phyloP scores from a whole-genome alignment of 2,888 invertebrate species.

The Lumbricus terrestris region DNA sequence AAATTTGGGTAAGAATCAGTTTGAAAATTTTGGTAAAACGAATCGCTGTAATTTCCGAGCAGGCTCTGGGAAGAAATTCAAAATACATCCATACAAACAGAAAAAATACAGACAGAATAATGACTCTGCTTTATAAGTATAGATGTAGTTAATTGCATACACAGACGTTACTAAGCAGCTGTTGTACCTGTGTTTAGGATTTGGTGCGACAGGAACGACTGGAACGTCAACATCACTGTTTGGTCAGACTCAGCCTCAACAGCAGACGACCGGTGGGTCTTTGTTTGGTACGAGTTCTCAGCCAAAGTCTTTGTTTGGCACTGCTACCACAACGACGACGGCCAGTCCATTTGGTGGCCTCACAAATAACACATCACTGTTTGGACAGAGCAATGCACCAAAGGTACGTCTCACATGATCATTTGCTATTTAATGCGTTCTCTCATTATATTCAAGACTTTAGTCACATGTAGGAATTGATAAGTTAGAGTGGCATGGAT shows the following conservation, averaged over 20 bases:
- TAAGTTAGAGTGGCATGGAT: too few species aligned
- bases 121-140: neutral
- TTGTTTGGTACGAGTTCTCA: conserved; percentile 41
- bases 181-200: neutral
- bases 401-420: conserved; percentile 30
- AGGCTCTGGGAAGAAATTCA: too few species aligned
- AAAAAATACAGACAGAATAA: too few species aligned
- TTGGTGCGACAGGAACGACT: conserved; percentile 8
- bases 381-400: conserved; percentile 31
- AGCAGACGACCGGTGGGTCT: conserved; percentile 23
- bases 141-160: neutral
- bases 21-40: too few species aligned
- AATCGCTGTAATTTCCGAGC: too few species aligned
- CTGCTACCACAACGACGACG: conserved; percentile 39
- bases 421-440: neutral
- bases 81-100: too few species aligned
- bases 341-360: conserved; percentile 45
- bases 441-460: neutral
- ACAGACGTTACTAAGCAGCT: neutral
- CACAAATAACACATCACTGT: conserved; percentile 25
- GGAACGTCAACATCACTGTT: conserved; percentile 32
- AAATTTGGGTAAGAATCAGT: too few species aligned
- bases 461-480: too few species aligned
- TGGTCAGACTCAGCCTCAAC: conserved; percentile 35
- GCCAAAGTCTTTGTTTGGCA: conserved; percentile 42